Conservation (phyloP, 1,140 invertebrate genomes). For the honey bee (Apis mellifera) region Amel_HAv3.1 CM009939.2:7719501-7720000, state of each 20-base stretch:
- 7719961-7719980: not conserved
- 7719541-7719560: constrained; percentile 6
- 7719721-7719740: not conserved
- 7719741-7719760: not conserved
- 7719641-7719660: not conserved
- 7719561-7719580: not conserved
- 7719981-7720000: no score
- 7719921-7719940: not conserved
- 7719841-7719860: not conserved
- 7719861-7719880: no score
- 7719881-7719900: no score
- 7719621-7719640: not conserved
- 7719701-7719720: not conserved
- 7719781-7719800: not conserved
- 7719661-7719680: not conserved
- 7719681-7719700: not conserved
- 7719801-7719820: not conserved
- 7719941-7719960: not conserved
- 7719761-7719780: not conserved
- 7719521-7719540: constrained; percentile 2
- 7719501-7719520: constrained; percentile 23
- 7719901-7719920: not conserved
- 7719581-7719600: constrained; percentile 13
- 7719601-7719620: constrained; percentile 24
- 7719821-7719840: not conserved